Conservation (phyloP, 2,113 vertebrate genomes). For the Phocoena sinus region DNA sequence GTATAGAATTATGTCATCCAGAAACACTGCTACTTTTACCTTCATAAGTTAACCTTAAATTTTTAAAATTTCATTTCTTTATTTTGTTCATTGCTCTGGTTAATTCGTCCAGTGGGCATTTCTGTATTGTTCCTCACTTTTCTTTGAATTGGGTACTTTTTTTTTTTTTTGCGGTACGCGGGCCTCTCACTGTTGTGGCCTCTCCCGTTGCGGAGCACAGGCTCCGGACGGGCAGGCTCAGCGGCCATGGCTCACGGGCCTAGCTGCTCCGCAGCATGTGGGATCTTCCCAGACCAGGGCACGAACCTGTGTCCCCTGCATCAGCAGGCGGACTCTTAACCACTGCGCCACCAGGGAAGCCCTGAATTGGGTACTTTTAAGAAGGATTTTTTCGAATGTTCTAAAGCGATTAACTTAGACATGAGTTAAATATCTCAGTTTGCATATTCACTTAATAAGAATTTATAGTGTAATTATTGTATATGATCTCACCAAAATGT, state of each 20-base stretch:
- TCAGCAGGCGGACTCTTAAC: no score
- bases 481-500: not conserved
- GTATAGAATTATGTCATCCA: not conserved
- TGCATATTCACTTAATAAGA: not conserved
- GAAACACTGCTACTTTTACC: not conserved
- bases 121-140: not conserved
- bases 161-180: no score
- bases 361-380: not conserved
- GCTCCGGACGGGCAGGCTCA: no score
- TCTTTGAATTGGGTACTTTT: not conserved
- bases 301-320: no score
- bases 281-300: no score
- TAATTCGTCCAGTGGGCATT: not conserved
- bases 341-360: no score
- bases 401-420: not conserved
- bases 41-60: not conserved
- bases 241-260: no score
- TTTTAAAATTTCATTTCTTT: not conserved
- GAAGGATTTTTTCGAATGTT: not conserved
- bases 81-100: not conserved
- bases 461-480: not conserved
- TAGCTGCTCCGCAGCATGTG: no score
- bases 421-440: not conserved
- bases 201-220: no score
- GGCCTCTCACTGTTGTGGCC: no score